Evolutionary conservation across 53 echinoderm and acorn worm genomes (phyloP), one percentile per base, ranked within the genome.

Genomic region (Apostichopus leukothele): DNA sequence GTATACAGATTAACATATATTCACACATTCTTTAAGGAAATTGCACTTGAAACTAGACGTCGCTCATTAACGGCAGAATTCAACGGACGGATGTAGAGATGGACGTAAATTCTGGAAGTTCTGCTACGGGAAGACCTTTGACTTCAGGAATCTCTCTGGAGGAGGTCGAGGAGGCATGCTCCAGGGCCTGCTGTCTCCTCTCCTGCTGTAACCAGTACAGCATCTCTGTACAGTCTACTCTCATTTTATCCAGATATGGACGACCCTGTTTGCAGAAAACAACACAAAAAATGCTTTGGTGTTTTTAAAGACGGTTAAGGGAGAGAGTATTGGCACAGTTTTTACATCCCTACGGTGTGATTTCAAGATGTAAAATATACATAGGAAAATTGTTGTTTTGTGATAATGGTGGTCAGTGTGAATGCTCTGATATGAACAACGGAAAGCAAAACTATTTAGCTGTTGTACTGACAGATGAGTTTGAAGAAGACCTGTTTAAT

Each of bases 121-220:
- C 94, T 18, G 92, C 90, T 4, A 94, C 88, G 6, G 90, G 92
- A 7, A 94, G 78, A 18, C 88, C 87, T 26, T 88, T 79, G 54
- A 76, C 90, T 76, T 93, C 84, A 19, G 90, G 51, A 52, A 91
- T 55, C 22, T 81, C 81, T 26, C 67, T 63, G 85, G 50, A 60
- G 18, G 85, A 22, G 7, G 77, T 39, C 1, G 75, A 55, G 21
- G 86, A 61, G 26, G 93, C 23, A 59, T 92, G 92, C 59, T 93
- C 92, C 59, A 96, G 51, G 7, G 95, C 96, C 23, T 80, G 92
- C 76, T 96, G 94, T 22, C 96, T 85, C 50, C 96, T 92, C 89
- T 96, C 96, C 89, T 96, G 96, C 63, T 96, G 96, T 27, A 96
- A 75, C 96, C 96, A 96, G 77, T 96, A 96, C 22, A 96, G 89